Evolutionary conservation across 2,113 vertebrate genomes (phyloP), one percentile per base, ranked within the genome.

Genomic region (Orthonyx spaldingii): DNA sequence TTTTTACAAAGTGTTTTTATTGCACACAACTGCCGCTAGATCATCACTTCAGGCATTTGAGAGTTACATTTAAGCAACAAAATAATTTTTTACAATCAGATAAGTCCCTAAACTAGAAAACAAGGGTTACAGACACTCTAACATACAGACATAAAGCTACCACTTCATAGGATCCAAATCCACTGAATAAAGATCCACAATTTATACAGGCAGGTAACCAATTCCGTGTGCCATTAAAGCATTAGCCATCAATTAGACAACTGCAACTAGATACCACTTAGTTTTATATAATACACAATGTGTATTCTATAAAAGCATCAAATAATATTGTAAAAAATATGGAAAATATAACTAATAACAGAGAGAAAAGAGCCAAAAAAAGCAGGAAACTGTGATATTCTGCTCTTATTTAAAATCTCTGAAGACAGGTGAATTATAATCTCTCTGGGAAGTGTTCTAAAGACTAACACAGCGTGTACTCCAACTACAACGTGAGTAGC

Each of bases 61-160:
- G 15, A 81, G 10, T 9, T 33, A 76, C 7, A 46, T 89, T 50
- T 33, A 66, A 69, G 22, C 6, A 44, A 52, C 6, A 52, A 52
- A 23, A 8, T 3, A 4, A 11, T 70, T 55, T 57, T 37, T 47
- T 4, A 3, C 0, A 2, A 9, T 24, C 49, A 56, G 18, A 3
- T 27, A 63, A 23, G 26, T 74, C 15, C 19, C 13, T 60, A 70
- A 75, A 41, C 16, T 32, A 74, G 35, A 6, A 65, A 74, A 78
- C 1, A 2, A 87, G 32, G 3, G 2, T 53, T 82, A 72, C 41
- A 64, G 28, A 26, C 17, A n/a, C 16, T 59, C 18, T 19, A 35
- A 42, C 6, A 15, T 6, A 28, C 10, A 75, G 13, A 49, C 11
- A 47, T 14, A 52, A 11, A 60, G 55, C 20, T 7, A 32, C 4